These are phyloP conservation scores for Temnothorax unifasciatus DNA, from an alignment of 2,888 invertebrate genomes.

Conservation along the genomic window DNA sequence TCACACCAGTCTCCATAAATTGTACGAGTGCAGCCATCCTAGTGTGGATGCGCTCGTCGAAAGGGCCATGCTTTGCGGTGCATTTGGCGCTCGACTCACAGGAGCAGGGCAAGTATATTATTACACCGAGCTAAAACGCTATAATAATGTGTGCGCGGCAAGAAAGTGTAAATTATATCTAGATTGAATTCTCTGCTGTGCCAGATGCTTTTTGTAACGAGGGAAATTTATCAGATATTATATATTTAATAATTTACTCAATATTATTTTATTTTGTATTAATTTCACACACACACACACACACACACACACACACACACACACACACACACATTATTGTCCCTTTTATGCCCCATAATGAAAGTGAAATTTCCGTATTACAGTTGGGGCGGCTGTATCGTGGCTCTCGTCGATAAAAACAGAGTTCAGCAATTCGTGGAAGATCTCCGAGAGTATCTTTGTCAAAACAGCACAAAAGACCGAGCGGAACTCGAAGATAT, in stretches of 20 bases:
- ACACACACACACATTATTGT: background rate
- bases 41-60: conserved; percentile 94
- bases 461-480: conserved; percentile 65
- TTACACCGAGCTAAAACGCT: background rate
- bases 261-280: background rate
- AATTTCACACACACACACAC: too few species aligned
- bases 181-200: background rate
- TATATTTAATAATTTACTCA: background rate
- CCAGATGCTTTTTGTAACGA: background rate
- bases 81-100: conserved; percentile 96
- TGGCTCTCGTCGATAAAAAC: conserved; percentile 92
- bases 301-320: too few species aligned
- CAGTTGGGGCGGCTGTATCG: conserved; percentile 98
- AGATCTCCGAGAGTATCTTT: conserved; percentile 91
- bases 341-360: background rate
- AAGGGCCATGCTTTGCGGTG: conserved; percentile 90
- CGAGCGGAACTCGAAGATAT: conserved; percentile 87
- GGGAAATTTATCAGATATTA: background rate
- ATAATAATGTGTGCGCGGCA: background rate
- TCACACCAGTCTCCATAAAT: conserved; percentile 93
- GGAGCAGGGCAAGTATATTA: conserved; percentile 93
- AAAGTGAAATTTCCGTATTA: background rate
- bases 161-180: background rate
- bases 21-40: conserved; percentile 97
- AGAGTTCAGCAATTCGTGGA: conserved; percentile 90